Evolutionary conservation across 2,113 vertebrate species (phyloP).

Genomic region (Strigops habroptila): DNA sequence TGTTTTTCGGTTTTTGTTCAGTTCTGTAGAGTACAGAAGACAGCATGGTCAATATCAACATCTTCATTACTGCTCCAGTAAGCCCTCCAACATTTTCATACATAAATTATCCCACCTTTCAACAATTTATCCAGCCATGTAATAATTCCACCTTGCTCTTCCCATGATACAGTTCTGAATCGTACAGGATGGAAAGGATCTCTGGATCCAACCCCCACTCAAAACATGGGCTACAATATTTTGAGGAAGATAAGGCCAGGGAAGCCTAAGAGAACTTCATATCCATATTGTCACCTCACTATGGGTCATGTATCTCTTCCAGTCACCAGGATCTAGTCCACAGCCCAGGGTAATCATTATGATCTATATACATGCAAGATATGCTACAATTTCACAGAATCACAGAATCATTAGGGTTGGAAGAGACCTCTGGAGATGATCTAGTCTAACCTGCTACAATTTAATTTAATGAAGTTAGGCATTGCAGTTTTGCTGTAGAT

Average conservation of each 20-base stretch:
- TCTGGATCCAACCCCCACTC: background rate
- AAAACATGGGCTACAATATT: background rate
- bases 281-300: background rate
- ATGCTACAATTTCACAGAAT: background rate
- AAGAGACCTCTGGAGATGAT: background rate
- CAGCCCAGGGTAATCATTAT: background rate
- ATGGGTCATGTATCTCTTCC: background rate
- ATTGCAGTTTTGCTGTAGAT: background rate
- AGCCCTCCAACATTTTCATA: background rate
- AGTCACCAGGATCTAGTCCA: background rate
- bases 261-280: background rate
- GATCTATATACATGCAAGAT: background rate
- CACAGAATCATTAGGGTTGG: background rate
- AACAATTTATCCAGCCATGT: background rate
- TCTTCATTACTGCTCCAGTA: background rate
- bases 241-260: background rate
- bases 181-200: background rate
- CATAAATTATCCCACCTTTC: background rate
- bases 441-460: background rate
- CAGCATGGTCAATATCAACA: background rate
- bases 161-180: background rate
- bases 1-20: background rate
- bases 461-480: background rate
- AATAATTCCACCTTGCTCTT: background rate
- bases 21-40: background rate